phyloP scores from a whole-genome alignment of 1,140 invertebrate species.

The Sipha flava region DNA sequence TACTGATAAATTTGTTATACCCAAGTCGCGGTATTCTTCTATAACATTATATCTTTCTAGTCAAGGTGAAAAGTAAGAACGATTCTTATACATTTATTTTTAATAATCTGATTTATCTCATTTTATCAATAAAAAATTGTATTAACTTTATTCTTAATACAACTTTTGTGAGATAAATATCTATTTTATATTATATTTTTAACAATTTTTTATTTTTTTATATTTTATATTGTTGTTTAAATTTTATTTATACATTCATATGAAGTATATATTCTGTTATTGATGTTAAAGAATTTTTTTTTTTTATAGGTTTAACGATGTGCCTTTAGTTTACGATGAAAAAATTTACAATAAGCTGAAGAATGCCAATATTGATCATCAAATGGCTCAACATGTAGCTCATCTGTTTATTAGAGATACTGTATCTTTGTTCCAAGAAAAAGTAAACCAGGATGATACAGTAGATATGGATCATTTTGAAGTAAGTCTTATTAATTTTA shows the following conservation, averaged over 20 bases:
- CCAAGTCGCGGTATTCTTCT: constrained; percentile 95
- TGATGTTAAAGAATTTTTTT: too few relatives aligned
- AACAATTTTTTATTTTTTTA: too few relatives aligned
- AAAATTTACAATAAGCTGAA: constrained; percentile 71
- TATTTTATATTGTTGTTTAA: too few relatives aligned
- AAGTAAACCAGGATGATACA: constrained; percentile 86
- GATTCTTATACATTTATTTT: too few relatives aligned
- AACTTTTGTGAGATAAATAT: too few relatives aligned
- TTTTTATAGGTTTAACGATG: constrained; percentile 71
- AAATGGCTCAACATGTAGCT: constrained; percentile 88
- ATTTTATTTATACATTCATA: too few relatives aligned
- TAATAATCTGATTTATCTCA: too few relatives aligned
- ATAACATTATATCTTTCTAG: constrained; percentile 94
- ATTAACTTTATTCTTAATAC: too few relatives aligned
- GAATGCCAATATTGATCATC: constrained; percentile 80
- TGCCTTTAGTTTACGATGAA: constrained; percentile 77
- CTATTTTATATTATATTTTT: too few relatives aligned
- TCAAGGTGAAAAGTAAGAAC: constrained; percentile 60
- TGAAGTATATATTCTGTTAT: too few relatives aligned
- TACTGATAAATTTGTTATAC: constrained; percentile 74
- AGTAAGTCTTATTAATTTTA: constrained; percentile 47
- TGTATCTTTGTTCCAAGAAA: constrained; percentile 91
- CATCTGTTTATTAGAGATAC: constrained; percentile 98
- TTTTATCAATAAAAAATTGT: too few relatives aligned
- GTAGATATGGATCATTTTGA: constrained; percentile 98